Conservation (phyloP, 2,888 invertebrate genomes). For the Caenorhabditis sp. region DNA sequence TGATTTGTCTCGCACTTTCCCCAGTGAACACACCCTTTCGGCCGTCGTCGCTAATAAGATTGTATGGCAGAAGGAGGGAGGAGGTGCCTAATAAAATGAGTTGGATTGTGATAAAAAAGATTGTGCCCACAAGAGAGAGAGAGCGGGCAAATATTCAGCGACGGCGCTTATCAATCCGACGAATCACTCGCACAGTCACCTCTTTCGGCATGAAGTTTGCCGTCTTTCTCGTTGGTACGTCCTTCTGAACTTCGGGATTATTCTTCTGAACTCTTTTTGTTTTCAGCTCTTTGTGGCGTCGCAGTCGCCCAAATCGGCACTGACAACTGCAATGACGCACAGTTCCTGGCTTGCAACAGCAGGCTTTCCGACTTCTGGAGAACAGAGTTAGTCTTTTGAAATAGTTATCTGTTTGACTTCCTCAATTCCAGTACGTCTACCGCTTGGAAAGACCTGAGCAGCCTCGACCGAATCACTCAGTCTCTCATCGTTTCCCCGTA, state of each 20-base stretch:
- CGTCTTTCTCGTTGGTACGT: conserved; percentile 48
- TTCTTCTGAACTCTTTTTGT: neutral
- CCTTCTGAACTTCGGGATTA: neutral
- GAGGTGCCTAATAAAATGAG: conserved; percentile 53
- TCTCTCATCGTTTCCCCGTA: conserved; percentile 57
- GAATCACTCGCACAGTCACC: conserved; percentile 28
- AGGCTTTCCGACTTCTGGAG: conserved; percentile 56
- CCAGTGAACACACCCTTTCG: conserved; percentile 46
- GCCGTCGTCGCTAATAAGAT: conserved; percentile 49
- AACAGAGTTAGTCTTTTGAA: conserved; percentile 51
- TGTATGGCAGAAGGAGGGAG: conserved; percentile 45
- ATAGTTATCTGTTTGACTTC: too few species aligned
- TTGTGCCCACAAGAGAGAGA: conserved; percentile 19
- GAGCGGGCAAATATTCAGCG: conserved; percentile 47
- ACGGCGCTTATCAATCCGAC: conserved; percentile 27
- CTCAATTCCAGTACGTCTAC: conserved; percentile 33
- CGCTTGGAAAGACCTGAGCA: conserved; percentile 47
- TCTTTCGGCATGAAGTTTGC: conserved; percentile 52
- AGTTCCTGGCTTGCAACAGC: conserved; percentile 46
- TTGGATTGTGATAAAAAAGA: conserved; percentile 52
- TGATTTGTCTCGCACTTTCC: conserved; percentile 25
- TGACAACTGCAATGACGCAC: conserved; percentile 51
- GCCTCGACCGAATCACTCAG: conserved; percentile 48
- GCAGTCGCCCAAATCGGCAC: conserved; percentile 35
- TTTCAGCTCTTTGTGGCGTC: conserved; percentile 37